These are phyloP conservation scores for Regulus satrapa DNA, from an alignment of 2,113 vertebrate genomes.

Conservation along the genomic window DNA sequence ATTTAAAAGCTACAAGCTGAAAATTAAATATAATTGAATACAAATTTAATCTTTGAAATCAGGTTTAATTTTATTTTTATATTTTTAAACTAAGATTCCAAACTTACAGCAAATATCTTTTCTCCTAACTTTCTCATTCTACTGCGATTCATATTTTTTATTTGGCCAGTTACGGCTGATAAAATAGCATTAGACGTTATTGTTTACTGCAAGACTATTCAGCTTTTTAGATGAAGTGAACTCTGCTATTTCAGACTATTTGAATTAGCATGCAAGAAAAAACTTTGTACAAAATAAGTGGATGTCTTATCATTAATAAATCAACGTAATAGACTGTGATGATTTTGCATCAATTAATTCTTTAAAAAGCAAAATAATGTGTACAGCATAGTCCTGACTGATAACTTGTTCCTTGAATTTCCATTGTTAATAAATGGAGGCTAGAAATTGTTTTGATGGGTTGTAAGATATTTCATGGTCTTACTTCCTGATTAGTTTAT, in stretches of 20 bases:
- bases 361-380: not conserved
- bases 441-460: not conserved
- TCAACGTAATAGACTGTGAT: not conserved
- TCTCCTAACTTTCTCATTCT: not conserved
- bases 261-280: not conserved
- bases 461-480: not conserved
- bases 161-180: not conserved
- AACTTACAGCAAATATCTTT: not conserved
- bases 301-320: not conserved
- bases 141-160: not conserved
- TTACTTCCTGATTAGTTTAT: not conserved
- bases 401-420: not conserved
- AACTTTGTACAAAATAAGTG: not conserved
- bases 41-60: not conserved
- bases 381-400: not conserved
- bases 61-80: not conserved
- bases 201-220: not conserved
- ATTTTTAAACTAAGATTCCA: not conserved
- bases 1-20: not conserved
- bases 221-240: not conserved
- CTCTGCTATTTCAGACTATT: not conserved
- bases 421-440: not conserved
- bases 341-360: not conserved
- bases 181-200: not conserved
- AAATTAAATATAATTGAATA: not conserved